Evolutionary conservation across 2,797 vertebrate species (phyloP), one percentile per base, ranked within the genome.

Genomic region (Geotria australis): DNA sequence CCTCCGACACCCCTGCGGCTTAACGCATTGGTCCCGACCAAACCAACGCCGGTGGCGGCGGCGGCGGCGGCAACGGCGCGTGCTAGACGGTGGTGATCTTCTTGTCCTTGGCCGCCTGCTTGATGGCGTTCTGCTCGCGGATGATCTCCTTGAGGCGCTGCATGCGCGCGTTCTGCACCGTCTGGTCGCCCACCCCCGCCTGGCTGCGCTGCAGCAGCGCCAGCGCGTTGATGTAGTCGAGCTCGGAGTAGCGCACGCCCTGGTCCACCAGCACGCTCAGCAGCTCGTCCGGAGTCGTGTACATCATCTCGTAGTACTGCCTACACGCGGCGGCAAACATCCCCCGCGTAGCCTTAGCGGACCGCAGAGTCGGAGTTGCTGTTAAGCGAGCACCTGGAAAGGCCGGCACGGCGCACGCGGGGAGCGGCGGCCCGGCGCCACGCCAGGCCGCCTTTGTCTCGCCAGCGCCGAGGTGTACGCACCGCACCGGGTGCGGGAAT

Each of bases 231-330:
- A 85, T 89, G 73, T 98, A 98, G 64, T 98, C 88, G 70, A 96
- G 76, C 73, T 95, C 89, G 0, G 83, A 86, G 71, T 78, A 79
- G 65, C 86, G 84, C 58, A 98, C 85, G 0, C 91, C 91, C 68
- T 98, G 91, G 65, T 98, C 91, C 73, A 98, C 88, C 70, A 98
- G 80, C 59, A 98, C 78, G 69, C 91, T 86, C 59, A 98, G 70
- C 61, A 95, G 77, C 76, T 98, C 91, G 0, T 98, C 88, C 0
- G 85, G 80, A 0, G 81, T 82, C 76, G 94, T 98, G 76, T 96
- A 98, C 59, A 98, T 72, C 85, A 96, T 98, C 75, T 98, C 91
- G 1, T 96, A 98, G 63, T 96, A 98, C 66, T 98, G 91, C 74
- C 91, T 96, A 70, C 0, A 63, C 47, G 47, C 9, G 48, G 38